Evolutionary conservation across 2,888 invertebrate genomes (phyloP).

Genomic region (Pandemis cinnamomeana): DNA sequence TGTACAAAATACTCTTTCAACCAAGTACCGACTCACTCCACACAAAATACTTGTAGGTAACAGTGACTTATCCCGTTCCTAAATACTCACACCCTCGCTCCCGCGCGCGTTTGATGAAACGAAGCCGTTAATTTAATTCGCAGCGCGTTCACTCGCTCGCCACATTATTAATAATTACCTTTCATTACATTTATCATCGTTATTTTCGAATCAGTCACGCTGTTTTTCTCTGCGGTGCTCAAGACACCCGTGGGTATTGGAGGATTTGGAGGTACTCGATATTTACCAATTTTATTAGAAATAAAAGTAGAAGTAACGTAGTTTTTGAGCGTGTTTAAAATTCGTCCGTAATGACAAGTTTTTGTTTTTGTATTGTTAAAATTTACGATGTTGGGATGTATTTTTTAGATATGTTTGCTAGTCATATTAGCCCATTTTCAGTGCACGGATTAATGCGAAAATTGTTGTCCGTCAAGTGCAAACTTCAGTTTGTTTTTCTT

Average conservation of each 20-base stretch:
- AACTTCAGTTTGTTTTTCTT: too few species aligned
- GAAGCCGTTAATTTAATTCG: constrained; percentile 1
- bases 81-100: background rate
- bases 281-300: too few species aligned
- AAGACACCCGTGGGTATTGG: background rate
- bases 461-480: too few species aligned
- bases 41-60: background rate
- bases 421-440: too few species aligned
- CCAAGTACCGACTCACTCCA: background rate
- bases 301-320: too few species aligned
- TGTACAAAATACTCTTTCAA: background rate
- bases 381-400: too few species aligned
- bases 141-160: constrained; percentile 11
- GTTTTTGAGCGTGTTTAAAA: too few species aligned
- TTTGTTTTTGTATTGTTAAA: too few species aligned
- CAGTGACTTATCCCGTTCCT: background rate
- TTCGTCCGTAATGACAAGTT: too few species aligned
- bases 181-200: constrained; percentile 10
- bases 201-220: constrained; percentile 3
- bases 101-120: constrained; percentile 6
- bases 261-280: background rate
- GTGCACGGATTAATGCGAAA: too few species aligned
- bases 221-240: background rate
- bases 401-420: too few species aligned
- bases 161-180: constrained; percentile 1